These are phyloP conservation scores for Aphelocoma californica DNA, from an alignment of 2,797 vertebrate genomes.

Conservation along the genomic window DNA sequence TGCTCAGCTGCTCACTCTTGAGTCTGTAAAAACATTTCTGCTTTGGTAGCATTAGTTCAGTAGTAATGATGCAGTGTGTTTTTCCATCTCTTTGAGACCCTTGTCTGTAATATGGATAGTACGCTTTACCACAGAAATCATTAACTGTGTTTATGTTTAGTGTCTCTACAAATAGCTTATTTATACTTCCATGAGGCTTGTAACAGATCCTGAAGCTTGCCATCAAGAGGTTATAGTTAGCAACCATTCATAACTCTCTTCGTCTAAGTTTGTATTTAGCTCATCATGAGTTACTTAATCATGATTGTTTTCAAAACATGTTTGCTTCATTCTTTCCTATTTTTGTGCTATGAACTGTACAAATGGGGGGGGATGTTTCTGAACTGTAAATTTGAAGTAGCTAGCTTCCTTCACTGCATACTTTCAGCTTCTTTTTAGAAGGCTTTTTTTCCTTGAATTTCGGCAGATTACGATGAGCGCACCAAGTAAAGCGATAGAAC, in stretches of 20 bases:
- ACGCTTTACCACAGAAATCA: neutral
- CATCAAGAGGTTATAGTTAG: neutral
- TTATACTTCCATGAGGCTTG: neutral
- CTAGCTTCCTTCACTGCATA: neutral
- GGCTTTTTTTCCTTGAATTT: neutral
- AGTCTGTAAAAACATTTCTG: neutral
- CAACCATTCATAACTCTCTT: neutral
- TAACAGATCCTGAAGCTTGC: neutral
- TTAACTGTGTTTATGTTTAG: neutral
- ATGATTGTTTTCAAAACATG: neutral
- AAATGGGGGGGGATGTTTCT: rapidly evolving
- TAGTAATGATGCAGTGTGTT: neutral
- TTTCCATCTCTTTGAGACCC: neutral
- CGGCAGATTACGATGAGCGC: constrained; percentile 77
- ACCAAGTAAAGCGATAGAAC: constrained; percentile 84
- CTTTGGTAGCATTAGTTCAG: neutral
- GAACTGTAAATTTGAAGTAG: neutral
- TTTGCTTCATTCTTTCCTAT: neutral
- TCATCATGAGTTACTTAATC: neutral
- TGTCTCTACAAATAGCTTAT: neutral
- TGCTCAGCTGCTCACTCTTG: neutral
- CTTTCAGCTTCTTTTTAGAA: neutral
- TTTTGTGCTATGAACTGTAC: neutral
- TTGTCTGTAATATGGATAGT: neutral
- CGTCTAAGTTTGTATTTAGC: neutral